Conservation (phyloP, 2,888 invertebrate genomes). For the Tachina fera region DNA sequence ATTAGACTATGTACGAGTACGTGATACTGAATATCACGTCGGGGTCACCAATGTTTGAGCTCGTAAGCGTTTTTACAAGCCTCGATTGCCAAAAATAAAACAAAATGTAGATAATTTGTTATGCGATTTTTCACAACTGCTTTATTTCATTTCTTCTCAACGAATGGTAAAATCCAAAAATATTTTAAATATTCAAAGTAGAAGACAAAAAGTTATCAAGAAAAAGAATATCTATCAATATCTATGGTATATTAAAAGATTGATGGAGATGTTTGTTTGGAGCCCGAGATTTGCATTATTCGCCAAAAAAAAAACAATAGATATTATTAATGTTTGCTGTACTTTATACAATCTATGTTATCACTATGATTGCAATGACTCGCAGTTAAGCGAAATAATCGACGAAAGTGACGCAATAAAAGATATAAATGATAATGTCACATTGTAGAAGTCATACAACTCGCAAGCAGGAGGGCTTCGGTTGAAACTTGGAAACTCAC, state of each 20-base stretch:
- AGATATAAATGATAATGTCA: background rate
- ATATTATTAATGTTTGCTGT: slow-evolving; percentile 7
- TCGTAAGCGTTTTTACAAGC: too few species aligned
- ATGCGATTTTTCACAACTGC: too few species aligned
- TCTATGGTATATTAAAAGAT: background rate
- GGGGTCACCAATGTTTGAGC: too few species aligned
- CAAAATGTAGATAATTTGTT: too few species aligned
- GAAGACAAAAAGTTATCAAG: too few species aligned
- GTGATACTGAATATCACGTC: too few species aligned
- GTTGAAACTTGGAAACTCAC: slow-evolving; percentile 6
- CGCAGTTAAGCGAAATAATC: slow-evolving; percentile 7
- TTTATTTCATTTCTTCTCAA: too few species aligned
- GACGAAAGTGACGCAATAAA: background rate
- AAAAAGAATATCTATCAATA: too few species aligned
- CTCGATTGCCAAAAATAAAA: too few species aligned
- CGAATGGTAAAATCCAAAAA: too few species aligned
- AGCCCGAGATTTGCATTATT: background rate
- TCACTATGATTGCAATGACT: slow-evolving; percentile 1
- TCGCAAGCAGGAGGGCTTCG: background rate
- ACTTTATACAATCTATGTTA: background rate
- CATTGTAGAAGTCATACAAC: background rate
- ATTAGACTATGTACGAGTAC: too few species aligned
- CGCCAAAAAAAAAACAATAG: background rate
- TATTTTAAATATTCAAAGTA: too few species aligned
- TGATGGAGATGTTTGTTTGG: background rate